Evolutionary conservation across 2,888 invertebrate species (phyloP), one percentile per base, ranked within the genome.

Genomic region (Mythimna ferrago): DNA sequence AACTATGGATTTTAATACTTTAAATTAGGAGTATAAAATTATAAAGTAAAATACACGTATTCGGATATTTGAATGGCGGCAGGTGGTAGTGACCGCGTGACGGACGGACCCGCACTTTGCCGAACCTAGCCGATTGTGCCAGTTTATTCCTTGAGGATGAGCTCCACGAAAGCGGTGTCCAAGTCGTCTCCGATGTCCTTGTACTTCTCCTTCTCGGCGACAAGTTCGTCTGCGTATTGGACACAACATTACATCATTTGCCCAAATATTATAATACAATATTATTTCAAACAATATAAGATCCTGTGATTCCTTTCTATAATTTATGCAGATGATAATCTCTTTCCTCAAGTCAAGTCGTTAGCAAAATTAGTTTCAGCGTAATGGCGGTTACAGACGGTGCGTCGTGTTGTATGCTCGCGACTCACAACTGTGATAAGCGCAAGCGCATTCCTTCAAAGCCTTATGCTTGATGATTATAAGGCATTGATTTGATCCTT

Each of bases 161-260:
- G 98, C 96, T 98, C 98, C 97, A 99, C 99, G 97, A 99, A 99
- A 94, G 99, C 99, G 94, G 98, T 98, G 97, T 99, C 99, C 97
- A 99, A 97, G 97, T 99, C 99, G 98, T 99, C 99, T 97, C 99
- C 99, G 97, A 99, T 99, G 97, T 98, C 98, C 98, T 99, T 99
- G 99, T 99, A 99, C 96, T 99, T 99, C 97, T 99, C 99, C 98
- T 99, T 99, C 97, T 99, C 99, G 96, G 98, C 98, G 93, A 99
- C 98, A 94, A 99, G 98, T 95, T 99, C 99, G 98, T 99, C 99
- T 99, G 97, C 88, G 89, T 89, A 93, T 90, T 87, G 63, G 73
- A 78, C 65, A 79, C 65, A 72, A 61, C 35, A 76, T 90, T 90
- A 89, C 71, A 82, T 75, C 11, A 78, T 77, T 66, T 76, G 78